Evolutionary conservation across 35 echinoderm and acorn worm species (phyloP), one percentile per base, ranked within the genome.

Genomic region (Apostichopus parvimensis): DNA sequence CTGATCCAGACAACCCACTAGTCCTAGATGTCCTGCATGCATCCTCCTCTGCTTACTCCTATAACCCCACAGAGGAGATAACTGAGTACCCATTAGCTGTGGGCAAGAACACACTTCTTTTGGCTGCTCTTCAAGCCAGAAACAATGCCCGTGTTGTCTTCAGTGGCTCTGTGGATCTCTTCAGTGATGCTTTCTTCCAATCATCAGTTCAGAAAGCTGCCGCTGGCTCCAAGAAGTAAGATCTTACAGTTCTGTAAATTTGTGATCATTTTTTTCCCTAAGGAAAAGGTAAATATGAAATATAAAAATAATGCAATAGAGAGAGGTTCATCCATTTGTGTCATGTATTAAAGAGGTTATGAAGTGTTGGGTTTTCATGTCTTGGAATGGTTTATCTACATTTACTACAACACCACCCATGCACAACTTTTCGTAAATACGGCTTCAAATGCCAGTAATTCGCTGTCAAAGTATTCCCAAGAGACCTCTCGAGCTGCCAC

Each of bases 61-160:
- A 94, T 77, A 94, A 94, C 86, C 96, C 96, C 45, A 78, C 84
- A 23, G 87, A 98, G 87, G 90, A 88, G 13, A 90, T 98, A 9
- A 88, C 79, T 6, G 96, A 98, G 60, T 98, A 98, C 90, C 96
- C 96, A 14, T 90, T 93, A 53, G 94, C 94, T 18, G 96, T 98
- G 18, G 96, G 96, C 56, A 98, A 94, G 90, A 98, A 98, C 72
- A 98, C 96, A 17, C 92, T 95, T 18, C 91, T 98, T 62, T 71
- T 95, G 3, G 94, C 96, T 9, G 96, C 96, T 12, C 93, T 98
- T 1, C 96, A 98, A 91, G 96, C 96, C 76, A 88, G 96, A 54
- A 98, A 98, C 86, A 98, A 98, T 89, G 96, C 96, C 52, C 72
- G 96, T 7, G 96, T 95, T 10, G 94, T 98, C 15, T 98, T 98